A percentile compares a stretch with the other conserved stretches of the same genome.
These are phyloP conservation scores for Luffia ferchaultella DNA, from an alignment of 2,888 invertebrate genomes.

Conservation along the genomic window DNA sequence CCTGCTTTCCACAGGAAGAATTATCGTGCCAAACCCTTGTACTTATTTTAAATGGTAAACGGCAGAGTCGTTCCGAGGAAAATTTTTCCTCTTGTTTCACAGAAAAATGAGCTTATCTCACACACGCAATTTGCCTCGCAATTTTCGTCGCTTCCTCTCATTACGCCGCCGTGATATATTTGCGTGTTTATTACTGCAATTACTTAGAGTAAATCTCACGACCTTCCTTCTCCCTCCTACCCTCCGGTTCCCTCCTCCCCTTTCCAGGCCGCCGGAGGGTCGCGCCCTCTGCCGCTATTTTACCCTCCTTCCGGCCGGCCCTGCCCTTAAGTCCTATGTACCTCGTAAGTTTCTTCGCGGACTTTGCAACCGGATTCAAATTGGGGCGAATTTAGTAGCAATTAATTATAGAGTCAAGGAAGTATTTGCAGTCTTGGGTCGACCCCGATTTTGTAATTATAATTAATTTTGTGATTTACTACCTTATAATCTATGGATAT, in stretches of 20 bases:
- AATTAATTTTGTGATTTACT: conserved; percentile 13
- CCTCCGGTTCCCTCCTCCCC: conserved; percentile 21
- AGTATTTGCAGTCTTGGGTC: conserved; percentile 47
- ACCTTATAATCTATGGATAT: background rate
- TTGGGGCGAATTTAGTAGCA: conserved; percentile 66
- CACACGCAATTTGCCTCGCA: conserved; percentile 64
- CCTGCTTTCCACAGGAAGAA: no score
- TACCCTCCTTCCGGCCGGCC: conserved; percentile 62
- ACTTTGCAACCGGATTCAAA: conserved; percentile 65
- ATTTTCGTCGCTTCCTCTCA: conserved; percentile 63
- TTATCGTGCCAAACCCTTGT: no score
- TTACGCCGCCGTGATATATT: conserved; percentile 65
- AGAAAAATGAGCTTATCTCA: conserved; percentile 62
- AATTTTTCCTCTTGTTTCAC: conserved; percentile 25
- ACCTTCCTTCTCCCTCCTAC: conserved; percentile 47
- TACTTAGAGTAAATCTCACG: conserved; percentile 69
- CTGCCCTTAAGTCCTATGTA: conserved; percentile 67
- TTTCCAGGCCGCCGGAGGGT: conserved; percentile 35
- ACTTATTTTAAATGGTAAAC: no score
- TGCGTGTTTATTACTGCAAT: conserved; percentile 68
- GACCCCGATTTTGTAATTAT: conserved; percentile 49
- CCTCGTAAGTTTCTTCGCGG: conserved; percentile 64
- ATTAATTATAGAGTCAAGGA: conserved; percentile 61
- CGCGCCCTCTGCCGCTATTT: conserved; percentile 58
- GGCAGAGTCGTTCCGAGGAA: no score